These are phyloP conservation scores for Pollenia griseotomentosa DNA, from an alignment of 2,888 invertebrate genomes.

Conservation along the genomic window DNA sequence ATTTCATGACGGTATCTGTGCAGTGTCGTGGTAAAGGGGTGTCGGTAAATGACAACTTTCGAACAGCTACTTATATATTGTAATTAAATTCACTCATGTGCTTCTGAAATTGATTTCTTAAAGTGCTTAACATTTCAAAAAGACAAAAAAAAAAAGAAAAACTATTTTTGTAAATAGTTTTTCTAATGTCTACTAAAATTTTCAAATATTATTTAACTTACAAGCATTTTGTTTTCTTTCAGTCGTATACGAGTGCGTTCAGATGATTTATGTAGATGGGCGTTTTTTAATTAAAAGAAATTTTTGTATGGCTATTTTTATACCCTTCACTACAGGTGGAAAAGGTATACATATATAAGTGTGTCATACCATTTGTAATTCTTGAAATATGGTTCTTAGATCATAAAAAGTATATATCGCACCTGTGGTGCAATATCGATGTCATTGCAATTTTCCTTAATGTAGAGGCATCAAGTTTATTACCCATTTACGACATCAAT, in stretches of 20 bases:
- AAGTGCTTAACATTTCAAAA: slow-evolving; percentile 4
- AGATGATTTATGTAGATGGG: slow-evolving; percentile 65
- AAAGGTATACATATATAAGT: too few species aligned
- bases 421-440: too few species aligned
- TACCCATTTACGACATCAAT: too few species aligned
- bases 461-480: too few species aligned
- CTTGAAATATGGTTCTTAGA: too few species aligned
- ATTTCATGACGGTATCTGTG: too few species aligned
- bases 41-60: too few species aligned
- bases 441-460: too few species aligned
- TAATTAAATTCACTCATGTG: neutral
- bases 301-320: neutral
- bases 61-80: neutral
- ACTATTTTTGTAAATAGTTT: slow-evolving; percentile 19
- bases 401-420: too few species aligned
- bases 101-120: neutral
- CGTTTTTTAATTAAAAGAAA: slow-evolving; percentile 62
- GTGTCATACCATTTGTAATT: too few species aligned
- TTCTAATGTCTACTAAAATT: slow-evolving; percentile 34
- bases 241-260: slow-evolving; percentile 54
- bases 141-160: neutral
- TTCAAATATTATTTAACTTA: slow-evolving; percentile 38
- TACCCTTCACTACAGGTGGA: too few species aligned
- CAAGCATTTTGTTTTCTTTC: slow-evolving; percentile 43
- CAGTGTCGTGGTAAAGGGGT: too few species aligned